These are phyloP conservation scores for Cenopis cana DNA, from an alignment of 2,888 invertebrate species.

Conservation along the genomic window DNA sequence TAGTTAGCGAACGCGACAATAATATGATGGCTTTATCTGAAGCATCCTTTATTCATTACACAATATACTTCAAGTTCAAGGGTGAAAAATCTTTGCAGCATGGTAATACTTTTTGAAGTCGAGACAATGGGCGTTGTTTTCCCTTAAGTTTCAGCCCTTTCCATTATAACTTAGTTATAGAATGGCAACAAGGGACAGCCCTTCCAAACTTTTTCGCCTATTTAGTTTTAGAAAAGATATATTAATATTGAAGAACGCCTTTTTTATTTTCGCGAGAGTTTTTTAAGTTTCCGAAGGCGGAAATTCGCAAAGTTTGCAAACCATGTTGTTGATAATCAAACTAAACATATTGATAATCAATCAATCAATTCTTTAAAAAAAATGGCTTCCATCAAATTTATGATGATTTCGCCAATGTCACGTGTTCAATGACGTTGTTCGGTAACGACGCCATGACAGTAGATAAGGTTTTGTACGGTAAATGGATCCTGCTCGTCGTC, in stretches of 20 bases:
- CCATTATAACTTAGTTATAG: slow-evolving; percentile 38
- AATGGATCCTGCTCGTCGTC: too few relatives aligned
- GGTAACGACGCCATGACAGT: too few relatives aligned
- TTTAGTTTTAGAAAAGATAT: slow-evolving; percentile 36
- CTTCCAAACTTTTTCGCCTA: slow-evolving; percentile 28
- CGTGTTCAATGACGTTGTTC: too few relatives aligned
- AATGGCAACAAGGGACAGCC: slow-evolving; percentile 28
- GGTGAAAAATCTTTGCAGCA: slow-evolving; percentile 21
- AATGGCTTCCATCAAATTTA: too few relatives aligned
- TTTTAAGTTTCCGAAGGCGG: background rate
- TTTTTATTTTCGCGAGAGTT: slow-evolving; percentile 14
- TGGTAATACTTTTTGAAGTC: slow-evolving; percentile 25
- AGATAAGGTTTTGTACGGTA: too few relatives aligned
- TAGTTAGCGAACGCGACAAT: too few relatives aligned
- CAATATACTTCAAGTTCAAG: background rate
- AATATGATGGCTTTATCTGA: too few relatives aligned
- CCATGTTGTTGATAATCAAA: slow-evolving; percentile 3
- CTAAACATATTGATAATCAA: too few relatives aligned
- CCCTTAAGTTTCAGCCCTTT: slow-evolving; percentile 26
- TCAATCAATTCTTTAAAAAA: too few relatives aligned
- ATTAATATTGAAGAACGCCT: slow-evolving; percentile 26
- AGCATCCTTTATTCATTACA: background rate
- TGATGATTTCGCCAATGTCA: too few relatives aligned
- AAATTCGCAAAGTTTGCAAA: slow-evolving; percentile 3
- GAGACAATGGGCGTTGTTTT: slow-evolving; percentile 28